Conservation (phyloP, 2,888 invertebrate species). For the Noctua pronuba region DNA sequence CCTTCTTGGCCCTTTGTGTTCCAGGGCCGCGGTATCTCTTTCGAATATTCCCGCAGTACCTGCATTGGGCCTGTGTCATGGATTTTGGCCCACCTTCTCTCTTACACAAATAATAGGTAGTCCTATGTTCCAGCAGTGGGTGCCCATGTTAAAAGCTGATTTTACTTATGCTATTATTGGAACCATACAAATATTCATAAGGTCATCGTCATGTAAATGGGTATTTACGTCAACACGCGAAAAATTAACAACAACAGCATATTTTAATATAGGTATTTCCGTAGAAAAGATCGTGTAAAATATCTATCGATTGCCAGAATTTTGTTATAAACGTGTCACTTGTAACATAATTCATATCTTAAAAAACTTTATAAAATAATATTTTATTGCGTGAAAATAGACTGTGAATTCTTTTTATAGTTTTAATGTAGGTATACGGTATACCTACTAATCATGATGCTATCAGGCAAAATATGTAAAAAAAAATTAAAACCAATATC, state of each 20-base stretch:
- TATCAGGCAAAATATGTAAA: no score
- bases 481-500: no score
- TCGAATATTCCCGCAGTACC: no score
- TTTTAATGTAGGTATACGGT: no score
- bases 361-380: neutral
- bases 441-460: no score
- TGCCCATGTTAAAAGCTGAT: neutral
- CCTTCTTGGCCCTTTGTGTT: no score
- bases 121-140: neutral
- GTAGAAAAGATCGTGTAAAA: slow-evolving; percentile 14
- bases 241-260: neutral
- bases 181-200: neutral
- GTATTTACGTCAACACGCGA: neutral
- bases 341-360: slow-evolving; percentile 4
- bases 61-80: neutral
- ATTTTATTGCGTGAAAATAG: neutral
- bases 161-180: neutral
- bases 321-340: slow-evolving; percentile 35
- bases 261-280: slow-evolving; percentile 6
- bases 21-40: no score
- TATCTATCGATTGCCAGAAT: slow-evolving; percentile 31
- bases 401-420: neutral
- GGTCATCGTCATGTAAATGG: slow-evolving; percentile 15
- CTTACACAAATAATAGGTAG: neutral
- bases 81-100: neutral